Percentiles rank a stretch among this genome's conserved stretches.
Evolutionary conservation across 64 coral and sea anemone genomes (phyloP).

Genomic region (Actinia equina): DNA sequence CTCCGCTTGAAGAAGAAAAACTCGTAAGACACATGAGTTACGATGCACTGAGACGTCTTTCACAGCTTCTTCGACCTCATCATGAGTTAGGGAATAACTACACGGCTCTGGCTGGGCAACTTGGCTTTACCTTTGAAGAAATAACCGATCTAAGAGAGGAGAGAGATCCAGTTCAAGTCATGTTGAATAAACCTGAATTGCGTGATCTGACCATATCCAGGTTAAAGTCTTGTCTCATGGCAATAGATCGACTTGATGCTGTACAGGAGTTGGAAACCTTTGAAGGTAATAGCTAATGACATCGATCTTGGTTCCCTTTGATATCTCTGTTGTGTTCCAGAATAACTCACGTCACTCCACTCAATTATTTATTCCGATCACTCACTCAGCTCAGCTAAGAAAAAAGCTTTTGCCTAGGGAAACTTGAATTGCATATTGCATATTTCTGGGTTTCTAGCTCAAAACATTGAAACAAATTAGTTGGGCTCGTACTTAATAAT

Average conservation of each 20-base stretch:
- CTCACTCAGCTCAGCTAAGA: no score
- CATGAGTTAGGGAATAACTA: slow-evolving; percentile 25
- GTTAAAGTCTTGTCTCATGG: slow-evolving; percentile 39
- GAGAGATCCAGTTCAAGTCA: slow-evolving; percentile 40
- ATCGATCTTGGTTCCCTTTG: no score
- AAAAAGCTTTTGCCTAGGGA: no score
- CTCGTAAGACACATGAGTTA: slow-evolving; percentile 63
- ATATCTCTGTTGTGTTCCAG: no score
- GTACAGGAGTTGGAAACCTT: slow-evolving; percentile 46
- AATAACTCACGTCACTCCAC: no score
- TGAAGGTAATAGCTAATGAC: slow-evolving; percentile 39
- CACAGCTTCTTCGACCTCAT: slow-evolving; percentile 36
- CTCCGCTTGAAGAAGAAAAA: slow-evolving; percentile 18
- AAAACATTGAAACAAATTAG: no score
- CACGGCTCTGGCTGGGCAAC: slow-evolving; percentile 58
- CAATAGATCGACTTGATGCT: slow-evolving; percentile 61
- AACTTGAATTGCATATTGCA: no score
- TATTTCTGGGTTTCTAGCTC: no score
- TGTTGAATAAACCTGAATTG: slow-evolving; percentile 37
- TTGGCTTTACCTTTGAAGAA: slow-evolving; percentile 40
- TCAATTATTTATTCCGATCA: no score
- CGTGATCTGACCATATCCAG: slow-evolving; percentile 32
- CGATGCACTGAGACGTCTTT: slow-evolving; percentile 39
- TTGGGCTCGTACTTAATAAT: no score
- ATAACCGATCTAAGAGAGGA: slow-evolving; percentile 37